A percentile compares a stretch with the other conserved stretches of the same genome.
These are phyloP conservation scores for Albula goreensis DNA, from an alignment of 2,113 vertebrate genomes.

Conservation along the genomic window DNA sequence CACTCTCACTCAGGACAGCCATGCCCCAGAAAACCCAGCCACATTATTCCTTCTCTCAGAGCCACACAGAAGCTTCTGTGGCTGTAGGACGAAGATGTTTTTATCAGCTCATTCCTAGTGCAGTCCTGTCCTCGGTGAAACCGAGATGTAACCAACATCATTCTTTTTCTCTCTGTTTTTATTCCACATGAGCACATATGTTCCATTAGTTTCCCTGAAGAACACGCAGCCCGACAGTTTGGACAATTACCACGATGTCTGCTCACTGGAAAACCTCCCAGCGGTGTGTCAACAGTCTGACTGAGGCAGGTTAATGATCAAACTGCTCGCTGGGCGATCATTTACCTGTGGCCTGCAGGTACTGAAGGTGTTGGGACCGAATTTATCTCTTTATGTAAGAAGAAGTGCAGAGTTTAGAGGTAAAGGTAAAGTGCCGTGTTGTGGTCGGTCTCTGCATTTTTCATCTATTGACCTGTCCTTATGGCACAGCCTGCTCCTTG, in stretches of 20 bases:
- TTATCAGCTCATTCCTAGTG: not conserved
- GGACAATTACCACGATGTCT: conserved; percentile 25
- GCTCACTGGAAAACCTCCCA: conserved; percentile 29
- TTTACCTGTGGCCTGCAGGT: conserved; percentile 20
- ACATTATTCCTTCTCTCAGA: not conserved
- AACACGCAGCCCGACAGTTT: not conserved
- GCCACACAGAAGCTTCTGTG: not conserved
- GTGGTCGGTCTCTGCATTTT: not conserved
- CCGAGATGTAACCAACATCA: not conserved
- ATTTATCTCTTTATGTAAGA: conserved; percentile 1
- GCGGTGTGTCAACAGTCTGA: conserved; percentile 37
- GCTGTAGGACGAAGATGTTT: no score
- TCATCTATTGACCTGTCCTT: not conserved
- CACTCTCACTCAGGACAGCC: not conserved
- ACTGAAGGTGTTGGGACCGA: not conserved
- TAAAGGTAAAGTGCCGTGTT: not conserved
- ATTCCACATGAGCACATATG: not conserved
- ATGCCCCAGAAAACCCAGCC: not conserved
- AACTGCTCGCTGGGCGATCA: conserved; percentile 31
- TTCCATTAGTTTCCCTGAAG: conserved; percentile 16
- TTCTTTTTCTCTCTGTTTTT: not conserved
- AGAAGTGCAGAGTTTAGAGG: not conserved
- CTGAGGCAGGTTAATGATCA: conserved; percentile 47
- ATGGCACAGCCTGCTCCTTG: not conserved
- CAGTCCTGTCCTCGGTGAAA: not conserved